Evolutionary conservation across 2,888 invertebrate species (phyloP), one percentile per base, ranked within the genome.

Genomic region (Hipparchia semele): DNA sequence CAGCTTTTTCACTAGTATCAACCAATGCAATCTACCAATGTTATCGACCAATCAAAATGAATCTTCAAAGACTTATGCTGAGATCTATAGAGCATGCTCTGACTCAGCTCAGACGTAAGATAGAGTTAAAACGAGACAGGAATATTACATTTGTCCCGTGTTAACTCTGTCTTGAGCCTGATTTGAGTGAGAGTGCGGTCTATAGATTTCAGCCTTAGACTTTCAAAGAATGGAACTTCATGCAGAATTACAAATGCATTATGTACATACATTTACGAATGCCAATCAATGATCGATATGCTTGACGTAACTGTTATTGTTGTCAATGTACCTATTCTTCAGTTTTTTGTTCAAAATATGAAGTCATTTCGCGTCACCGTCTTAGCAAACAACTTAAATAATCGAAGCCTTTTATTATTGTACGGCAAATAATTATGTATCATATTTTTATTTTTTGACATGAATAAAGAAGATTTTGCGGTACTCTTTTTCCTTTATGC

Each of bases 291-390:
- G 82, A 84, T 84, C 81, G 81, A 85, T 78, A 85, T 78, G 76
- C 76, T 76, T 86, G 84, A 84, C 80, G 83, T 82, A 82, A 84
- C 81, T 76, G 78, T 83, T 83, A 79, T 83, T 84, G 80, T 84
- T 83, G 80, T 80, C 76, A 58, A 71, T 12, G 75, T 75, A 81
- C 6, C 82, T 81, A 39, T 68, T 73, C 68, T 75, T 56, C 71
- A 61, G 70, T 62, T 73, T 78, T 75, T 73, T 81, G 81, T 82
- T 82, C 77, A 73, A 70, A 75, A 75, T 78, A 79, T 82, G 81
- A 83, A 82, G 83, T 80, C 77, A 69, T 76, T 76, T 74, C 33
- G 59, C 23, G 51, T 59, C 49, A 68, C 45, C 60, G 33, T 68
- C 23, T 49, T 46, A 49, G 51, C 12, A 8, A n/a, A 51, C 54